Evolutionary conservation across 2,797 vertebrate species (phyloP), one percentile per base, ranked within the genome.

Genomic region (Dendrocincla fuliginosa): DNA sequence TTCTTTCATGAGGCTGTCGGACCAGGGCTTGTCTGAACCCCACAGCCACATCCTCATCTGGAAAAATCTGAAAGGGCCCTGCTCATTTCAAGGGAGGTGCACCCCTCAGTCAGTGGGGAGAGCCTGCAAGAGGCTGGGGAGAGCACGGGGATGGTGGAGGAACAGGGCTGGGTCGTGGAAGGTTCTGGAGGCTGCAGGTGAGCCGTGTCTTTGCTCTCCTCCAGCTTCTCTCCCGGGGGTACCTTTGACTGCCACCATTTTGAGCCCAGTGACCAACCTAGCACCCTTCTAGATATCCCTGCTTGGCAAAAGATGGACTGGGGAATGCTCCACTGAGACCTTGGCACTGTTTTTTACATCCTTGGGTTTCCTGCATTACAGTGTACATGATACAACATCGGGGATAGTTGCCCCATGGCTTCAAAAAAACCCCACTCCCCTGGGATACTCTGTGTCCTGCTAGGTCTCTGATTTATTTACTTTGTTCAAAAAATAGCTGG

Each of bases 401-500:
- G 8, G 13, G 10, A 53, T 42, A 33, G 17, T 61, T 95, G 39
- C 61, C 13, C 42, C 6, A 15, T 44, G 59, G 35, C 67, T 80
- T 84, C 18, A 11, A 59, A 33, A 14, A 30, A 22, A 18, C 6
- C 4, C 23, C 10, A 42, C 20, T 9, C 5, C 25, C 27, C 77
- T 23, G 46, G 35, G 10, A 42, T 42, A 27, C 3, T 69, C 30
- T 61, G 6, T 80, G 11, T 69, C 63, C 85, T 83, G 41, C 50
- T 59, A 63, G 61, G 46, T 55, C 94, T 90, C 37, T 35, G 56
- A 73, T 91, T 84, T 60, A 63, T 86, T 87, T 91, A 11, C 39
- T 90, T 91, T 93, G 67, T 86, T 81, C 65, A 30, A 46, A 61
- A 94, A 79, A 56, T 69, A 85, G n/a, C 76, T 88, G 77, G 39